Evolutionary conservation across 2,888 invertebrate genomes (phyloP).

Genomic region (Stegana nigrithorax): DNA sequence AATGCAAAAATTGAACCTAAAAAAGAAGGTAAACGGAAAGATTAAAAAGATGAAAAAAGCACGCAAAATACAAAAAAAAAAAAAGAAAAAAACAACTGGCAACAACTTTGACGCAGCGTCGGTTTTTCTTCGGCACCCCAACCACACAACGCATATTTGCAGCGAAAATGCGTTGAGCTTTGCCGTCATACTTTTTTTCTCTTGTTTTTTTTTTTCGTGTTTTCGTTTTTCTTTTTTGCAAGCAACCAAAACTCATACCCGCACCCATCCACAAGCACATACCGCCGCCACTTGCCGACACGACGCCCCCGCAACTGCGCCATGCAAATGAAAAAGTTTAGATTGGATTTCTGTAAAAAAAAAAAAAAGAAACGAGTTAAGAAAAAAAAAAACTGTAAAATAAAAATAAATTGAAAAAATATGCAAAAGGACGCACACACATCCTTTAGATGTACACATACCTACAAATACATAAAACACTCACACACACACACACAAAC

Average conservation of each 20-base stretch:
- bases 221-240: too few relatives aligned
- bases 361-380: slow-evolving; percentile 17
- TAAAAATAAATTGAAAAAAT: slow-evolving; percentile 24
- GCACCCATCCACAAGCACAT: too few relatives aligned
- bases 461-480: too few relatives aligned
- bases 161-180: slow-evolving; percentile 11
- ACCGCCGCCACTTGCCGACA: too few relatives aligned
- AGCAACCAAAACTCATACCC: too few relatives aligned
- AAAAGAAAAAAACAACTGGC: too few relatives aligned
- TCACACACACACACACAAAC: too few relatives aligned
- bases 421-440: not conserved
- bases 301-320: not conserved
- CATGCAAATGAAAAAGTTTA: slow-evolving; percentile 37
- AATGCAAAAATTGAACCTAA: slow-evolving; percentile 13
- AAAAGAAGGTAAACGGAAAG: too few relatives aligned
- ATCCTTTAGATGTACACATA: too few relatives aligned
- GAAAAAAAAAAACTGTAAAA: not conserved
- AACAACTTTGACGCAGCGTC: slow-evolving; percentile 3
- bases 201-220: not conserved
- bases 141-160: not conserved
- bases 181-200: slow-evolving; percentile 4
- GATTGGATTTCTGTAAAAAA: slow-evolving; percentile 40
- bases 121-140: not conserved
- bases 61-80: too few relatives aligned
- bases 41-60: too few relatives aligned